Conservation (phyloP, 1,140 invertebrate species). For the Pseudobourletiella spinata region DNA sequence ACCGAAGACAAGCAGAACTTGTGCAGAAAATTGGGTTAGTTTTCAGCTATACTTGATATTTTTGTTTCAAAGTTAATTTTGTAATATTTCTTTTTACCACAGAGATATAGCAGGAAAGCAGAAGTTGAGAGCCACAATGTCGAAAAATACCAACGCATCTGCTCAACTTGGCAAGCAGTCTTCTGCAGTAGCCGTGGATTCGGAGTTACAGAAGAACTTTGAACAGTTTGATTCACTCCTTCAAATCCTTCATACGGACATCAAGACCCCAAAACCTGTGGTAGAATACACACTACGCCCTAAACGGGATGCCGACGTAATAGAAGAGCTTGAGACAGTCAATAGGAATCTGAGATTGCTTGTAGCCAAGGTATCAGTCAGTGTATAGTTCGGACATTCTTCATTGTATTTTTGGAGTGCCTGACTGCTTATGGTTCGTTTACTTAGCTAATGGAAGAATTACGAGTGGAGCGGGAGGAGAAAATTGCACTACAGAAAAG, state of each 20-base stretch:
- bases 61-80: neutral
- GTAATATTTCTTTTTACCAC: neutral
- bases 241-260: constrained; percentile 10
- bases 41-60: neutral
- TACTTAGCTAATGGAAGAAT: constrained; percentile 16
- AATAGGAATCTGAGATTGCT: constrained; percentile 22
- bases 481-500: constrained; percentile 16
- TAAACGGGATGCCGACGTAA: constrained; percentile 24
- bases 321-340: constrained; percentile 27
- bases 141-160: neutral
- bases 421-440: neutral
- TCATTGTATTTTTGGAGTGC: neutral
- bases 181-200: neutral
- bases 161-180: neutral
- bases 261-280: neutral
- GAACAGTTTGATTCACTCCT: constrained; percentile 29
- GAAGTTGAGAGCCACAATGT: neutral
- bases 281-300: constrained; percentile 20
- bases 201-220: constrained; percentile 11
- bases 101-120: no score
- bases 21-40: constrained; percentile 14
- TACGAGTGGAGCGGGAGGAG: constrained; percentile 17
- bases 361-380: constrained; percentile 22
- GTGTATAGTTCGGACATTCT: neutral
- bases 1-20: constrained; percentile 21